phyloP scores from a whole-genome alignment of 2,888 invertebrate species.

The Aricia artaxerxes region DNA sequence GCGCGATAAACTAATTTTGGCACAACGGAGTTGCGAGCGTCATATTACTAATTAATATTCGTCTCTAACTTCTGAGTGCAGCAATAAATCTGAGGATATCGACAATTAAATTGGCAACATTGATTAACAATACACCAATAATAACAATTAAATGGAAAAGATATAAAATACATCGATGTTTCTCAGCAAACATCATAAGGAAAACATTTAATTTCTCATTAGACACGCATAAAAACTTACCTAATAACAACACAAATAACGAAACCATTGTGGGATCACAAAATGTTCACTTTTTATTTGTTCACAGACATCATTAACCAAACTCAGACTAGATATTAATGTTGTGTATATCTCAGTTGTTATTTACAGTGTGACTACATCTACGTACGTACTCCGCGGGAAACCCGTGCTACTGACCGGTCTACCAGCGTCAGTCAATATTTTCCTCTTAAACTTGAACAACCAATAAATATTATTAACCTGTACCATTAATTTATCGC shows the following conservation, averaged over 20 bases:
- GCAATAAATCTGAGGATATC: too few species aligned
- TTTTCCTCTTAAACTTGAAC: background rate
- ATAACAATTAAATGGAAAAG: background rate
- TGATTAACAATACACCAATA: too few species aligned
- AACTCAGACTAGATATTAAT: background rate
- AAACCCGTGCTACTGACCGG: background rate
- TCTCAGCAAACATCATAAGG: constrained; percentile 2
- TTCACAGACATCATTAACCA: background rate
- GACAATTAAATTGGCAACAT: too few species aligned
- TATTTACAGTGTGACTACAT: constrained; percentile 6
- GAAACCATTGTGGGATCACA: background rate
- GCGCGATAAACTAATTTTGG: too few species aligned
- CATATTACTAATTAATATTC: too few species aligned
- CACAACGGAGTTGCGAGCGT: too few species aligned
- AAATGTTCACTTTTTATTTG: background rate
- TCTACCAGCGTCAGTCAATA: background rate
- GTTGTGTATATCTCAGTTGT: background rate
- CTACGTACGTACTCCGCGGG: background rate
- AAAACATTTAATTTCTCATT: background rate
- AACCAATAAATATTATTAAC: background rate
- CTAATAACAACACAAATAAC: background rate
- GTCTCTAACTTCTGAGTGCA: too few species aligned
- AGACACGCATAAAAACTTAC: background rate
- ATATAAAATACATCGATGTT: background rate
- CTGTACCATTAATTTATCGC: background rate